Percentiles rank a stretch among this genome's conserved stretches.
phyloP scores from a whole-genome alignment of 1,140 invertebrate genomes.

The Bombus polaris region DNA sequence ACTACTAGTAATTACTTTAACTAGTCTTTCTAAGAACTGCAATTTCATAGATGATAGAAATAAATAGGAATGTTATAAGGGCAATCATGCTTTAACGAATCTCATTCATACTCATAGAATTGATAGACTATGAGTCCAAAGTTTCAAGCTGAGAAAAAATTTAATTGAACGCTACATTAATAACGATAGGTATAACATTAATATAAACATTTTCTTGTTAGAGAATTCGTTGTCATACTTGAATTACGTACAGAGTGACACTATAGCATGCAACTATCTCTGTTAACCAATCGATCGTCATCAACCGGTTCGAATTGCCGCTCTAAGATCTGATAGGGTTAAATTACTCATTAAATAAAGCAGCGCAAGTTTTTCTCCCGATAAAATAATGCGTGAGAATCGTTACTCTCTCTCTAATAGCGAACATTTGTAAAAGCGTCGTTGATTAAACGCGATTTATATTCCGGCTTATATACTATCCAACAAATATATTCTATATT shows the following conservation, averaged over 20 bases:
- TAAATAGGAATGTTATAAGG: not conserved
- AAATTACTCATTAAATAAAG: constrained; percentile 28
- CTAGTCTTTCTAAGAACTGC: not conserved
- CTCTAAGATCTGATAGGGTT: constrained; percentile 14
- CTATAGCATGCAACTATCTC: not conserved
- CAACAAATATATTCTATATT: no score
- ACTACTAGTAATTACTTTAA: no score
- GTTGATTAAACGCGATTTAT: not conserved
- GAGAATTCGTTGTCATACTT: constrained; percentile 2
- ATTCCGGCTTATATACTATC: no score
- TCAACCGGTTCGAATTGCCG: constrained; percentile 22
- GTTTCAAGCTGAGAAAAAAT: not conserved
- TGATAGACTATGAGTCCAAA: constrained; percentile 9
- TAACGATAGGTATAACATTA: not conserved
- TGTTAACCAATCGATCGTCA: constrained; percentile 16
- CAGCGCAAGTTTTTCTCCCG: not conserved
- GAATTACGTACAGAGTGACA: not conserved
- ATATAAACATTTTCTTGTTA: not conserved
- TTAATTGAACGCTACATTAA: not conserved
- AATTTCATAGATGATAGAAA: not conserved
- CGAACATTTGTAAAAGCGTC: not conserved
- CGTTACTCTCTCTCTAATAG: not conserved
- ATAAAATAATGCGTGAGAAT: not conserved
- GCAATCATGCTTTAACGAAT: constrained; percentile 7
- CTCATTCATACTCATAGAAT: constrained; percentile 13